These are phyloP conservation scores for Zygothrica quintamaculata DNA, from an alignment of 2,888 invertebrate genomes.

Conservation along the genomic window DNA sequence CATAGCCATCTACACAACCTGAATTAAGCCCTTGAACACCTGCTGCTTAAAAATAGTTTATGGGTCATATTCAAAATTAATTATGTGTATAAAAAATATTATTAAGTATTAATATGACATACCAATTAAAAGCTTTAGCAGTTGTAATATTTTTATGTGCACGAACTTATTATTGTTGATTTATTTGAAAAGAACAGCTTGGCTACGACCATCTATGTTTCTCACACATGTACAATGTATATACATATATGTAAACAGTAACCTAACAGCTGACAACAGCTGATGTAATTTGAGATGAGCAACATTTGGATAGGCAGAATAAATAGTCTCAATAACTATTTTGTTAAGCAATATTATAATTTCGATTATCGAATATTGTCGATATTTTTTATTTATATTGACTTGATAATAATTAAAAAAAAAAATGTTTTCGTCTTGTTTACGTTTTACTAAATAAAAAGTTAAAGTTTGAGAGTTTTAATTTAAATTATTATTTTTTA, in stretches of 20 bases:
- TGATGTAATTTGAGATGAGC: slow-evolving; percentile 40
- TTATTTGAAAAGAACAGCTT: slow-evolving; percentile 19
- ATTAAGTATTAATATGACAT: slow-evolving; percentile 11
- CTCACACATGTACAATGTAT: slow-evolving; percentile 22
- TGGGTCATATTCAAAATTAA: neutral
- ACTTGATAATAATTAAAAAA: no score
- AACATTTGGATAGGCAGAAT: no score
- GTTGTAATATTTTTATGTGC: slow-evolving; percentile 8
- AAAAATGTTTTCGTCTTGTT: no score
- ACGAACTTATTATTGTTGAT: slow-evolving; percentile 13
- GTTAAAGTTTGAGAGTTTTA: no score
- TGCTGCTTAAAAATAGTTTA: slow-evolving; percentile 38
- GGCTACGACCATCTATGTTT: slow-evolving; percentile 19
- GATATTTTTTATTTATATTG: no score
- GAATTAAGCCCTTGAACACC: slow-evolving; percentile 37
- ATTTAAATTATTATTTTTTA: no score
- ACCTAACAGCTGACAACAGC: slow-evolving; percentile 46
- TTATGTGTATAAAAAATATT: neutral
- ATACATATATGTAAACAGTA: slow-evolving; percentile 18
- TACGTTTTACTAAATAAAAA: no score
- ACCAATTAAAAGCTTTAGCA: slow-evolving; percentile 26
- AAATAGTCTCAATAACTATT: no score
- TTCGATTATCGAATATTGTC: no score
- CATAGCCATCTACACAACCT: slow-evolving; percentile 13
- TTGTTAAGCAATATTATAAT: no score